Evolutionary conservation across 2,797 vertebrate genomes (phyloP), one percentile per base, ranked within the genome.

Genomic region (Pyrocephalus nanus): DNA sequence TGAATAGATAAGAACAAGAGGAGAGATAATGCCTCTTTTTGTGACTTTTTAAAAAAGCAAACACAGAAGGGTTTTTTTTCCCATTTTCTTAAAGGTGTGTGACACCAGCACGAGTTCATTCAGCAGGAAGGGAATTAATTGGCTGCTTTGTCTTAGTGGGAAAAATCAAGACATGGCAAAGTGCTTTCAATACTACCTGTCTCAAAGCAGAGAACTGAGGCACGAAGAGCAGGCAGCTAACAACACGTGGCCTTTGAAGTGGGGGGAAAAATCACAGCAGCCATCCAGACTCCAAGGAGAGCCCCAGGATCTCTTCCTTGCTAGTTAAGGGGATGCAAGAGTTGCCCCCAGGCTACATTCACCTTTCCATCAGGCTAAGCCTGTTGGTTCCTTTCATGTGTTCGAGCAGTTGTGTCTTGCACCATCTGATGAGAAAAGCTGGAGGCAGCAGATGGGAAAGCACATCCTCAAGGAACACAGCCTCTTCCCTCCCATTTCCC

Each of bases 311-410:
- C 66, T 81, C 66, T 86, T 92, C 65, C 73, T 75, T 66, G 62
- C 76, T 62, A 55, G 65, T 92, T 95, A 95, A 58, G 3, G 22
- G 62, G 73, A 95, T 88, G 70, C 36, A 84, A 90, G 92, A 26
- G 34, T 18, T 2, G 45, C 90, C 93, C 84, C n/a, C 77, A 86
- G 96, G 95, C 93, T 92, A 70, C 26, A 7, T 69, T 94, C 93
- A 93, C 94, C 92, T 95, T 90, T 90, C 93, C 76, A 81, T 72
- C 90, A 88, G 82, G 62, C 70, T 92, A 27, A 93, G 58, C 58
- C 83, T 12, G 76, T 22, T 51, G 69, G 42, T 14, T 72, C 62
- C 73, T 95, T 96, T 96, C 70, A 84, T 81, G 83, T 75, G 14
- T 60, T 90, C 0, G 4, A 75, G 54, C 48, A 36, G 29, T 88